These are phyloP conservation scores for Siniperca scherzeri DNA, from an alignment of 2,797 vertebrate genomes.

Conservation along the genomic window DNA sequence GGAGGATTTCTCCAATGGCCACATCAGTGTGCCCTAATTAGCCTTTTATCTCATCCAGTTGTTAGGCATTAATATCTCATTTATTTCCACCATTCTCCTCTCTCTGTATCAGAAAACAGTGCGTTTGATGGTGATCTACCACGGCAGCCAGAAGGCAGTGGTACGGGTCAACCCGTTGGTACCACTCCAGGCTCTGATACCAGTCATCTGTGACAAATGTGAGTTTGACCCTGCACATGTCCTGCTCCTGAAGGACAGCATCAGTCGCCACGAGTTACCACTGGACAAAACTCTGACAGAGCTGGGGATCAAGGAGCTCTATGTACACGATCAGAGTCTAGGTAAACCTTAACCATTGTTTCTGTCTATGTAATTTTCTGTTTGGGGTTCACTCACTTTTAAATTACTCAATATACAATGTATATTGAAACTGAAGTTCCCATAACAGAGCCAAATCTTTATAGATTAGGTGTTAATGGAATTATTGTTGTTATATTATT, in stretches of 20 bases:
- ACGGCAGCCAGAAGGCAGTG: slow-evolving; percentile 94
- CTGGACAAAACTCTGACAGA: slow-evolving; percentile 91
- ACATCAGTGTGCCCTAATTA: background rate
- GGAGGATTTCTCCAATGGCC: background rate
- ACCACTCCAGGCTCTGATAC: slow-evolving; percentile 89
- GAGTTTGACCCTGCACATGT: slow-evolving; percentile 91
- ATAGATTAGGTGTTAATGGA: background rate
- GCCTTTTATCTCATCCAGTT: slow-evolving; percentile 1
- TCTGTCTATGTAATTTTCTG: background rate
- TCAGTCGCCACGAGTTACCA: slow-evolving; percentile 90
- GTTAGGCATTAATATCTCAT: background rate
- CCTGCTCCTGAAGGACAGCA: slow-evolving; percentile 89
- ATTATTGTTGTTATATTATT: background rate
- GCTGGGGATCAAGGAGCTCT: slow-evolving; percentile 94
- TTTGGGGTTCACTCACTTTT: slow-evolving; percentile 6
- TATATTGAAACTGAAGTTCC: background rate
- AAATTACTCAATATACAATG: background rate
- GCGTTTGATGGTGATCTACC: slow-evolving; percentile 95
- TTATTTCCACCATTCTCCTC: slow-evolving; percentile 1
- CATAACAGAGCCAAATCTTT: background rate
- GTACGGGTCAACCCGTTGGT: slow-evolving; percentile 93
- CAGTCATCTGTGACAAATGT: slow-evolving; percentile 95
- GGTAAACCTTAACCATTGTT: slow-evolving; percentile 81
- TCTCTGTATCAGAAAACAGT: slow-evolving; percentile 90
- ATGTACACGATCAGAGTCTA: slow-evolving; percentile 91